phyloP scores from a whole-genome alignment of 2,888 invertebrate species.

The Papilio elwesi region DNA sequence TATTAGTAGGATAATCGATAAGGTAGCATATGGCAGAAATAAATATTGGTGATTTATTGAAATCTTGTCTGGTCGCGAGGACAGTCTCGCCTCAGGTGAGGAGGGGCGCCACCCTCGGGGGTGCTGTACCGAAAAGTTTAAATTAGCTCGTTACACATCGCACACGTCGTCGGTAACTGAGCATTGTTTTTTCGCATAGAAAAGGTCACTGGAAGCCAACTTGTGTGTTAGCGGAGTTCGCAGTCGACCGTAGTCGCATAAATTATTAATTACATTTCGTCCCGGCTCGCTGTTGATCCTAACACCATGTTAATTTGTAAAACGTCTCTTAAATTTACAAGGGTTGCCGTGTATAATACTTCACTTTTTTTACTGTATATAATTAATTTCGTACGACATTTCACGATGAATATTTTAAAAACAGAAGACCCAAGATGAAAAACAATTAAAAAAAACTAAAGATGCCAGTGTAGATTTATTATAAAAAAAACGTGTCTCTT shows the following conservation, averaged over 20 bases:
- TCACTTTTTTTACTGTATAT: conserved; percentile 15
- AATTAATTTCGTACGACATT: background rate
- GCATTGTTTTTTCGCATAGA: conserved; percentile 77
- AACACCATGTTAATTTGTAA: conserved; percentile 52
- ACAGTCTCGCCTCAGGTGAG: conserved; percentile 77
- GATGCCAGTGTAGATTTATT: too few relatives aligned
- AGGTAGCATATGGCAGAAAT: background rate
- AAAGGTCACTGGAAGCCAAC: conserved; percentile 71
- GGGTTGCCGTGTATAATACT: conserved; percentile 42
- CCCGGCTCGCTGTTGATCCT: conserved; percentile 47
- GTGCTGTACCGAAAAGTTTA: conserved; percentile 81
- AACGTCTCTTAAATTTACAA: conserved; percentile 45
- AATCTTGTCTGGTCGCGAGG: conserved; percentile 65
- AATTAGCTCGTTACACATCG: conserved; percentile 83
- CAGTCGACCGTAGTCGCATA: conserved; percentile 61
- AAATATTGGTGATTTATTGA: conserved; percentile 63
- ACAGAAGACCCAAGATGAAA: too few relatives aligned
- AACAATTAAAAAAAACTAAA: too few relatives aligned
- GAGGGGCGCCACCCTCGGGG: conserved; percentile 52
- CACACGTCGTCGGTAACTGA: conserved; percentile 69
- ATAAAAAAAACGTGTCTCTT: too few relatives aligned
- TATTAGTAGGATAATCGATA: conserved; percentile 5
- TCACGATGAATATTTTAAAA: background rate
- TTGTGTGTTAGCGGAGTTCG: conserved; percentile 71
- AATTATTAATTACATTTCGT: conserved; percentile 72